Base-by-base conservation (phyloP, 2,113 vertebrate species). In the Cygnus atratus region DNA sequence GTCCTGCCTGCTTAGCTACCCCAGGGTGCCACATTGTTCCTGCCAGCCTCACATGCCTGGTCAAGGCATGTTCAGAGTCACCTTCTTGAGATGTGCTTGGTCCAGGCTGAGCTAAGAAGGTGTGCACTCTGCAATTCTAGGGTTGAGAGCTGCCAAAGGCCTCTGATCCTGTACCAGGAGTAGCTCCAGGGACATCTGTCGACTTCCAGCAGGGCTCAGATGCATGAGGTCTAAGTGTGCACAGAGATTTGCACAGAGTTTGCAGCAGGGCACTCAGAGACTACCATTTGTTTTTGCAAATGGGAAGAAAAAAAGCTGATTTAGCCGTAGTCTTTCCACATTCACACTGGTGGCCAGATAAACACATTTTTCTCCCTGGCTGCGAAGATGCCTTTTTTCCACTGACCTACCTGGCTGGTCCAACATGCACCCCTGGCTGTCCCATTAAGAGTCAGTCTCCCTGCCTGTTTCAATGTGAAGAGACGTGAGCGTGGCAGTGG, bases 391-490 rank as follows among this genome's bases (percentile, higher is more conserved):
- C 39, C 71, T 44, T 43, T 39, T 2, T 41, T 16, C n/a, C 50
- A n/a, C 39, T 3, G 39, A 29, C 28, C 41, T 15, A 9, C 28
- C 57, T 41, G 2, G 3, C 82, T 75, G 70, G 24, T 58, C 44
- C 26, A 18, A 43, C 76, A 33, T 0, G 18, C 12, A 6, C 9
- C 31, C 48, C 66, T 24, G 43, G 5, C 4, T 48, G 41, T 59
- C 37, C 43, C 68, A 20, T 9, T 1, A 26, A 48, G n/a, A 77
- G 21, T 18, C 44, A 12, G 6, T 24, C 37, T 65, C 41, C 17
- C 33, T 15, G 21, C 9, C 25, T 3, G 1, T 4, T 31, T 26
- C 37, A 21, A 26, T 0, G 0, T 2, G 50, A 73, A 55, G 37
- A 75, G 71, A 58, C 37, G 59, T 6, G 54, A 14, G 20, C 0